phyloP scores from a whole-genome alignment of 2,113 vertebrate species.

The Coryphaenoides rupestris region DNA sequence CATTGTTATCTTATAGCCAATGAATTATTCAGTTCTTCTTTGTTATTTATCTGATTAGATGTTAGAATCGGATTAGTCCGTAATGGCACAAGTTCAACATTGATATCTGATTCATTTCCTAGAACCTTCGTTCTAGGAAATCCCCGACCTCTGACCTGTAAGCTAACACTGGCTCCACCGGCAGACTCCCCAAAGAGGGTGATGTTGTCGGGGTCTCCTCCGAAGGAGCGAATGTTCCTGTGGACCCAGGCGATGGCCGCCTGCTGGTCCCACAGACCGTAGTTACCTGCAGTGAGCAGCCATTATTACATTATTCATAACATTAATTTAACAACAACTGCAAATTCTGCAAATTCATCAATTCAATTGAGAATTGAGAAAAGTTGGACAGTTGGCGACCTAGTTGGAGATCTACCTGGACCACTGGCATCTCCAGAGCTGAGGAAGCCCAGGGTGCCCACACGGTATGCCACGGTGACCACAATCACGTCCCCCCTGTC shows the following conservation, averaged over 20 bases:
- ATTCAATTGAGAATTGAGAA: not conserved
- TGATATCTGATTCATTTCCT: too few species aligned
- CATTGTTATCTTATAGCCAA: too few species aligned
- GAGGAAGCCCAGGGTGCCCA: slow-evolving; percentile 89
- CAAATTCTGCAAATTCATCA: not conserved
- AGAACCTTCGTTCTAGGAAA: too few species aligned
- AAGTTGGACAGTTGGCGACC: not conserved
- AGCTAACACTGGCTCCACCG: slow-evolving; percentile 76
- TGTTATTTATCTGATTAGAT: too few species aligned
- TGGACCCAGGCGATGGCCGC: slow-evolving; percentile 93
- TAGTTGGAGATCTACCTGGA: slow-evolving; percentile 68
- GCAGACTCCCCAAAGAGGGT: slow-evolving; percentile 95
- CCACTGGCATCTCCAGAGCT: slow-evolving; percentile 82
- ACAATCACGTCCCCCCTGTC: slow-evolving; percentile 86
- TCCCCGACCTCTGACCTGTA: slow-evolving; percentile 77
- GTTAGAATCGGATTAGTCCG: too few species aligned
- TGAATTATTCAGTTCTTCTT: too few species aligned
- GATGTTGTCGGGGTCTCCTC: slow-evolving; percentile 86
- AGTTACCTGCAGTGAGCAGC: slow-evolving; percentile 78
- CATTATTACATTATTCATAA: too few species aligned
- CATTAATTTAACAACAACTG: too few species aligned
- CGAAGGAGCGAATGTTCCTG: slow-evolving; percentile 89
- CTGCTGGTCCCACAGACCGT: slow-evolving; percentile 91
- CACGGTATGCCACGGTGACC: slow-evolving; percentile 86
- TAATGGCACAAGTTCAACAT: too few species aligned